Conservation (phyloP, 2,113 vertebrate species). For the Ceyx cyanopectus region DNA sequence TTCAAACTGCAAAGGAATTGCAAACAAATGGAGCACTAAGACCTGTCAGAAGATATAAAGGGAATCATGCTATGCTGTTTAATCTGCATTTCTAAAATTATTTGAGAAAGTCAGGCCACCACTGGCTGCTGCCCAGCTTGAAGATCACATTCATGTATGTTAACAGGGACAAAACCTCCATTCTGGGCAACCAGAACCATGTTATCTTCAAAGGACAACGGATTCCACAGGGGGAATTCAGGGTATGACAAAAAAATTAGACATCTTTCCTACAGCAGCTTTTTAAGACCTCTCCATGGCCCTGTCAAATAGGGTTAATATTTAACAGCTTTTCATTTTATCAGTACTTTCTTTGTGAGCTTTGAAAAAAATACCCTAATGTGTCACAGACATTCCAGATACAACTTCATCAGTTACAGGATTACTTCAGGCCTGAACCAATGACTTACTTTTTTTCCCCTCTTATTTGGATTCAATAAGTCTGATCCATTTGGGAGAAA, state of each 20-base stretch:
- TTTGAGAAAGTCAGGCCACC: conserved; percentile 33
- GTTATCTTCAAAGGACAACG: conserved; percentile 9
- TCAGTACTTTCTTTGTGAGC: neutral
- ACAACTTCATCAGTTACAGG: neutral
- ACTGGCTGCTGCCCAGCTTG: conserved; percentile 23
- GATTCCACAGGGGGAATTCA: conserved; percentile 16
- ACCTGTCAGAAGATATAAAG: conserved; percentile 40
- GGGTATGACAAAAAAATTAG: neutral
- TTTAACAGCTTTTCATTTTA: conserved; percentile 37
- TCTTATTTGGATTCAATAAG: neutral
- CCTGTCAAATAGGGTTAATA: conserved; percentile 54
- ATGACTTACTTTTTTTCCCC: neutral
- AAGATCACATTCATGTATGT: neutral
- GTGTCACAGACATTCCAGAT: neutral
- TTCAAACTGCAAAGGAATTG: conserved; percentile 39
- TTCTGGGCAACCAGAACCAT: neutral
- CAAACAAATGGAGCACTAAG: neutral
- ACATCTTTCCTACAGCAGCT: neutral
- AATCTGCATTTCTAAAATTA: conserved; percentile 8
- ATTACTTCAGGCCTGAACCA: neutral
- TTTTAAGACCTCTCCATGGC: neutral
- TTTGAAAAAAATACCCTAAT: conserved; percentile 18
- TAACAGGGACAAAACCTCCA: neutral
- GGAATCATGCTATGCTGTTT: neutral
- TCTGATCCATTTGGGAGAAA: neutral